Percentiles rank a stretch among this genome's conserved stretches.
Conservation (phyloP, 2,113 vertebrate species). For the Tapirus terrestris region DNA sequence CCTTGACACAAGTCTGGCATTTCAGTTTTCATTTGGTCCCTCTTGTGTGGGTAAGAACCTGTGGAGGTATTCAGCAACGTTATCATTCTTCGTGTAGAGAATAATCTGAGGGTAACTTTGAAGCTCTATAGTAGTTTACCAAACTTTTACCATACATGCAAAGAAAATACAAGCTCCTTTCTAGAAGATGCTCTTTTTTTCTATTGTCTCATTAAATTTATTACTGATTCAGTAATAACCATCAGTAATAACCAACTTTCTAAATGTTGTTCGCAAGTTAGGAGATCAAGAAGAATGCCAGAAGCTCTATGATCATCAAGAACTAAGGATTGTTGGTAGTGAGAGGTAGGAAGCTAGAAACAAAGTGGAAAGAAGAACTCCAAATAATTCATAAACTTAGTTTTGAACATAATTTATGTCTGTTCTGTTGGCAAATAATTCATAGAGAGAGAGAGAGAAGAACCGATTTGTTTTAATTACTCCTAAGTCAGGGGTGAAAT, state of each 20-base stretch:
- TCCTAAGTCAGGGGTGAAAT: background rate
- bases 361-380: background rate
- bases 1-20: too few species aligned
- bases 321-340: background rate
- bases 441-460: background rate
- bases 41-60: too few species aligned
- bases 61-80: too few species aligned
- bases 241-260: background rate
- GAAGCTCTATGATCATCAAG: background rate
- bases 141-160: background rate
- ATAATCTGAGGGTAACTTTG: background rate
- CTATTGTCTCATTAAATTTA: background rate
- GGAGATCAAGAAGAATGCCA: background rate
- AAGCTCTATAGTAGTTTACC: background rate
- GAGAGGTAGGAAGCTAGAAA: background rate
- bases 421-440: background rate
- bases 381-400: background rate
- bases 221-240: background rate
- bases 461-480: background rate
- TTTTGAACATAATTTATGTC: background rate
- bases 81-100: background rate
- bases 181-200: background rate
- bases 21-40: too few species aligned
- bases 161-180: background rate
- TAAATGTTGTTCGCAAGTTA: background rate